Conservation (phyloP, 2,113 vertebrate genomes). For the Tragelaphus buxtoni region DNA sequence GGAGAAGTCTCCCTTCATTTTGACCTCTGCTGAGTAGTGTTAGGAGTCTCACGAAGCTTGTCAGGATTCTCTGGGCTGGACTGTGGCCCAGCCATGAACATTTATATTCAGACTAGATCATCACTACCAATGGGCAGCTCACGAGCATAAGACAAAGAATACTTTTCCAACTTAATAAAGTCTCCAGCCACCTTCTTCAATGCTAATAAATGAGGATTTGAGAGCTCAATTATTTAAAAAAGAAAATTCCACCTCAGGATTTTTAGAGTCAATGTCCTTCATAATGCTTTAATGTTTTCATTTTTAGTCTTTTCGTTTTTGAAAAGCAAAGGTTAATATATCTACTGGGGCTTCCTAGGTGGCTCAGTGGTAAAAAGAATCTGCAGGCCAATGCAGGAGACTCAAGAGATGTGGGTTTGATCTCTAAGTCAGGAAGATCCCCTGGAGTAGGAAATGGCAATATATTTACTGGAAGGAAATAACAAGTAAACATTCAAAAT, state of each 20-base stretch:
- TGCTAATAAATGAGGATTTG: not conserved
- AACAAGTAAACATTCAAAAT: not conserved
- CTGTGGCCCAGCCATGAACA: conserved; percentile 28
- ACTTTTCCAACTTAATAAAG: not conserved
- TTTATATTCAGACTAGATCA: conserved; percentile 41
- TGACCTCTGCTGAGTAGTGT: conserved; percentile 40
- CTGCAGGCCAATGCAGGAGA: not conserved
- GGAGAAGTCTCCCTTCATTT: conserved; percentile 50
- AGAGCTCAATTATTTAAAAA: not conserved
- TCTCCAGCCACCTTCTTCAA: not conserved
- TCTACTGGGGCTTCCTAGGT: not conserved
- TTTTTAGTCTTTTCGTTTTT: not conserved
- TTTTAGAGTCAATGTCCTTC: not conserved
- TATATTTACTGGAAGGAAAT: not conserved
- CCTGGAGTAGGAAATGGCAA: not conserved
- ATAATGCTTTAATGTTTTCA: not conserved
- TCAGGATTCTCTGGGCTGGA: conserved; percentile 41
- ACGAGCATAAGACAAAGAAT: not conserved
- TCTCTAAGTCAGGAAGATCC: not conserved
- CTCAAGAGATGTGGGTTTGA: not conserved
- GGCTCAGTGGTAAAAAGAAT: not conserved
- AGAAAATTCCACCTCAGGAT: not conserved
- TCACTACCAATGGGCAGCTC: not conserved
- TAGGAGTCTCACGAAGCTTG: conserved; percentile 30
- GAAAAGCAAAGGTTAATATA: not conserved